Percentiles rank a stretch among this genome's conserved stretches.
phyloP scores from a whole-genome alignment of 2,797 vertebrate genomes.

The Harpia harpyja region DNA sequence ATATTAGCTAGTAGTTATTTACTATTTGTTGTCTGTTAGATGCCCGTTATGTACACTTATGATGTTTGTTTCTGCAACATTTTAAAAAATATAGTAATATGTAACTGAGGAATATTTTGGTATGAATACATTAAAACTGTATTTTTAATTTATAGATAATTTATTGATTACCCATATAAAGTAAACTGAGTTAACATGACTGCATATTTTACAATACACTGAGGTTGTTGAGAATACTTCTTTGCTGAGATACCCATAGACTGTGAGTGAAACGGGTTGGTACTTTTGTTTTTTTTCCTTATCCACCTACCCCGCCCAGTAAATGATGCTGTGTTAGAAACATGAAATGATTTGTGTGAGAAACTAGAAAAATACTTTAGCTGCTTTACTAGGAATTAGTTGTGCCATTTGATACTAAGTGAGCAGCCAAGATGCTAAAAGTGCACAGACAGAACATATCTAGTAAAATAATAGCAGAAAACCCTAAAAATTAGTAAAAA shows the following conservation, averaged over 20 bases:
- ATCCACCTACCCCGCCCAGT: rapidly evolving
- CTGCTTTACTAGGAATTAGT: not conserved
- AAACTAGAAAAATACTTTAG: not conserved
- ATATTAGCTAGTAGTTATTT: not conserved
- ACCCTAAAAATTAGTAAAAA: not conserved
- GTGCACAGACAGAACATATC: not conserved
- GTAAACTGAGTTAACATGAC: not conserved
- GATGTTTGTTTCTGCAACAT: not conserved
- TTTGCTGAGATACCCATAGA: not conserved
- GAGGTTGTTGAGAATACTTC: not conserved
- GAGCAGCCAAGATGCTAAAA: not conserved
- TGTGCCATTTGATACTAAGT: not conserved
- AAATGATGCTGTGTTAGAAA: not conserved
- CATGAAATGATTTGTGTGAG: not conserved
- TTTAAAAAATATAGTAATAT: not conserved
- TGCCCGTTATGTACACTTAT: not conserved
- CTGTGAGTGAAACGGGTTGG: not conserved
- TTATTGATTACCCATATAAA: not conserved
- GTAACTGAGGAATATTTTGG: not conserved
- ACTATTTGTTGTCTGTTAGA: not conserved
- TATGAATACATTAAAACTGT: not conserved
- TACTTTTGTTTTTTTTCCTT: not conserved
- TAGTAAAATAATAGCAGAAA: not conserved
- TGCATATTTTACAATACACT: not conserved
- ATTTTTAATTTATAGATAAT: not conserved